Evolutionary conservation across 2,888 invertebrate genomes (phyloP), one percentile per base, ranked within the genome.

Genomic region (Bellardia pandia): DNA sequence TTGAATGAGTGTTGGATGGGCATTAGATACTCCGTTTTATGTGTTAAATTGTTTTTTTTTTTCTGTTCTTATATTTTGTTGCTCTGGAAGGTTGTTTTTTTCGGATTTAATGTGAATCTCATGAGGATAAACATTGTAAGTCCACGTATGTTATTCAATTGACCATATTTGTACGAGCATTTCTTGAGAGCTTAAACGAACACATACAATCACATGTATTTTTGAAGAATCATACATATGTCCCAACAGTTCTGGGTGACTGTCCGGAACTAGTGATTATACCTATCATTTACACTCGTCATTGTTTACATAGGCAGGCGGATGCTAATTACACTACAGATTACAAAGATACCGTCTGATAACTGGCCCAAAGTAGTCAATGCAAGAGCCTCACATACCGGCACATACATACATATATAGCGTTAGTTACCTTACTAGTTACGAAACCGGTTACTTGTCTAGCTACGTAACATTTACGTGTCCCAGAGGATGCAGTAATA

Each of bases 101-200:
- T 0, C 33, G 11, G 40, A 72, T 56, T 74, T 56, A 56, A 72
- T 72, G 53, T 42, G 72, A 80, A 80, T 72, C 72, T 64, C 80
- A 64, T 45, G 80, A 64, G 80, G 53, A 72, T 72, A 64, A 71
- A 72, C 7, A 45, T 11, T 64, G 40, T 40, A 66, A 66, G 51
- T 76, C 11, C 16, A 64, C 11, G 62, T 53, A 62, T 71, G 60
- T 69, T 71, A 51, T 69, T 62, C 37, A 51, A 9, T 40, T 69
- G 37, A 30, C 60, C 51, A 60, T 53, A 77, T 77, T 53, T 42
- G 76, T 23, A n/a, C 9, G 3, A 16, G 66, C 45, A 58, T 45
- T 77, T n/a, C 11, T 66, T 58, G 30, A 68, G 56, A 42, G 11
- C n/a, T 68, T 77, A 0, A 42, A 23, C 7, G 3, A 14, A 58